These are phyloP conservation scores for Venustaconcha ellipsiformis DNA, from an alignment of 1,140 invertebrate species.

Conservation along the genomic window DNA sequence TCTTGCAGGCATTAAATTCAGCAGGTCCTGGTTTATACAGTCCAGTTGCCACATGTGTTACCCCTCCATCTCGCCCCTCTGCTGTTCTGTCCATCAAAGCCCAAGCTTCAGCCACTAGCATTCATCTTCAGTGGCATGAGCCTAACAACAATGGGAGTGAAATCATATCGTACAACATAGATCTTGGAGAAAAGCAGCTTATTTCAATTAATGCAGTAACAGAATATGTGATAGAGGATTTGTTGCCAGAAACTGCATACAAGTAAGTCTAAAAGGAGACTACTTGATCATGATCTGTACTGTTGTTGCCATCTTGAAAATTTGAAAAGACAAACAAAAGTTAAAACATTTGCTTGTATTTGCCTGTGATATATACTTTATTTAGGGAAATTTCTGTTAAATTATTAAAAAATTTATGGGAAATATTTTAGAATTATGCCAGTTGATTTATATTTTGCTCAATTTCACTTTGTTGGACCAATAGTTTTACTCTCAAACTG, in stretches of 20 bases:
- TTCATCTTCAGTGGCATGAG: constrained; percentile 79
- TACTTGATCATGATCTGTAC: no score
- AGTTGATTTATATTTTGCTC: no score
- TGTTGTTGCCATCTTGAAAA: no score
- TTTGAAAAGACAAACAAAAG: no score
- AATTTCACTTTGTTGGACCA: no score
- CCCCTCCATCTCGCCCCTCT: constrained; percentile 64
- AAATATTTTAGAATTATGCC: no score
- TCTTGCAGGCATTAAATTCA: constrained; percentile 63
- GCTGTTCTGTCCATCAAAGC: constrained; percentile 72
- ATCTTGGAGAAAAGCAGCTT: constrained; percentile 75
- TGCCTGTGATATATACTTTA: no score
- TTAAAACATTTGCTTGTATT: no score
- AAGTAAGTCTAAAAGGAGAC: constrained; percentile 65
- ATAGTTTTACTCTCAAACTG: no score
- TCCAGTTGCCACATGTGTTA: constrained; percentile 51
- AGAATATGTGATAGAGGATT: constrained; percentile 68
- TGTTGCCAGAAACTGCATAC: constrained; percentile 74
- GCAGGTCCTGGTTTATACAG: constrained; percentile 65
- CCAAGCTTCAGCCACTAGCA: constrained; percentile 75
- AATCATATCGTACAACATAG: constrained; percentile 82
- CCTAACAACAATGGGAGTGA: constrained; percentile 76
- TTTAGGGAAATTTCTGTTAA: no score
- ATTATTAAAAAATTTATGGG: no score
- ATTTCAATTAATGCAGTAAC: constrained; percentile 51